phyloP scores from a whole-genome alignment of 2,888 invertebrate species.

The Caenorhabditis doughertyi region DNA sequence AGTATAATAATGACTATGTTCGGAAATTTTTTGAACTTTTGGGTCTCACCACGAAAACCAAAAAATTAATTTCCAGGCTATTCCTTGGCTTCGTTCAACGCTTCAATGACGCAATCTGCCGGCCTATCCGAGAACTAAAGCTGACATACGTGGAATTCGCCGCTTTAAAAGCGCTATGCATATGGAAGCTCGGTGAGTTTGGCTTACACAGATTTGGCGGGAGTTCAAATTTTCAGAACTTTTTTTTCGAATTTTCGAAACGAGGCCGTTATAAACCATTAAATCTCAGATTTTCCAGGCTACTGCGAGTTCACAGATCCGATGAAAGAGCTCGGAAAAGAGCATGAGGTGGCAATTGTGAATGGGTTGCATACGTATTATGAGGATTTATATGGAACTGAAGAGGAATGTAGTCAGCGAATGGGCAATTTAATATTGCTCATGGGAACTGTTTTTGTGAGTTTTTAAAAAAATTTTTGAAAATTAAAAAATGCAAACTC shows the following conservation, averaged over 20 bases:
- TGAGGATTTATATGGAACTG: conserved; percentile 45
- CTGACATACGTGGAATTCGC: conserved; percentile 70
- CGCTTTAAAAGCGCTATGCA: conserved; percentile 70
- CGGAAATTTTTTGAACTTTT: not conserved
- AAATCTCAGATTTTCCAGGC: conserved; percentile 54
- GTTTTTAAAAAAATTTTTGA: too few species aligned
- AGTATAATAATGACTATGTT: too few species aligned
- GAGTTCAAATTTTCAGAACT: too few species aligned
- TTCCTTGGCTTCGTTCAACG: conserved; percentile 59
- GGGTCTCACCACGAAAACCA: not conserved
- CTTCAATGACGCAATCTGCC: conserved; percentile 60
- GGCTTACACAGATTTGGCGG: too few species aligned
- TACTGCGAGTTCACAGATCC: conserved; percentile 69
- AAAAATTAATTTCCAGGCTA: conserved; percentile 35
- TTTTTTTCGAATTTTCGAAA: too few species aligned
- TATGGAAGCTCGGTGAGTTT: conserved; percentile 71
- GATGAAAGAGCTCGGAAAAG: conserved; percentile 63
- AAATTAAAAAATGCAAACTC: not conserved
- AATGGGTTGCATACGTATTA: conserved; percentile 64
- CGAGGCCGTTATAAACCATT: not conserved
- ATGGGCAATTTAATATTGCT: conserved; percentile 66
- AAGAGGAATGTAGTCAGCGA: conserved; percentile 49
- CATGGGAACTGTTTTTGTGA: conserved; percentile 70
- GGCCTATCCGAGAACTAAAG: conserved; percentile 51
- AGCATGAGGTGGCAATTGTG: conserved; percentile 63